phyloP scores from a whole-genome alignment of 2,113 vertebrate species.

The Numenius arquata region DNA sequence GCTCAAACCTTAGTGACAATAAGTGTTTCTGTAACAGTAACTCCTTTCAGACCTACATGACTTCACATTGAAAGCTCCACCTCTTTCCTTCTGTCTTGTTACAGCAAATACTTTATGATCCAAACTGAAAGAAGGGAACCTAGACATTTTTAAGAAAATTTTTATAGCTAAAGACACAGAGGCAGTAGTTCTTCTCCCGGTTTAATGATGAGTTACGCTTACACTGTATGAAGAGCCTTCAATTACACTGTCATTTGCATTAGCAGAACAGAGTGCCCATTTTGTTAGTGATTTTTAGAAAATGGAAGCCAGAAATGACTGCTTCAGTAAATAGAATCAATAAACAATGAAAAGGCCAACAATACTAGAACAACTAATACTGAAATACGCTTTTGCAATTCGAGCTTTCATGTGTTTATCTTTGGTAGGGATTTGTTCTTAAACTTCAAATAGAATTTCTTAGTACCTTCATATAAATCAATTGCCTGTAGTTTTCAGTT shows the following conservation, averaged over 20 bases:
- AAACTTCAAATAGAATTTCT: conserved; percentile 55
- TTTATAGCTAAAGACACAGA: background rate
- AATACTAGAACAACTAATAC: background rate
- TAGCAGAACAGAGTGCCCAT: background rate
- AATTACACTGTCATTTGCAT: conserved; percentile 39
- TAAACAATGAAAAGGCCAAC: background rate
- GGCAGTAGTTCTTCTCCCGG: background rate
- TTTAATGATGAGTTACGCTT: background rate
- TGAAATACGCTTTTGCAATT: background rate
- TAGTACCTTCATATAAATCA: conserved; percentile 17
- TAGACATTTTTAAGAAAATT: background rate
- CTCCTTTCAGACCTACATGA: background rate
- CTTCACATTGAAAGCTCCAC: background rate
- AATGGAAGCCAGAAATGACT: background rate
- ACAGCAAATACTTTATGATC: background rate
- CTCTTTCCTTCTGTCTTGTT: background rate
- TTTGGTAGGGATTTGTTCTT: conserved; percentile 30
- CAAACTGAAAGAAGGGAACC: background rate
- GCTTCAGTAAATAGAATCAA: background rate
- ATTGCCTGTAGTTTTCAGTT: conserved; percentile 38
- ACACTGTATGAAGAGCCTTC: background rate
- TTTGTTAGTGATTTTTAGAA: background rate
- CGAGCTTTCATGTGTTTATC: background rate
- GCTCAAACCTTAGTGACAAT: background rate
- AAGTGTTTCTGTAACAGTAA: background rate